Evolutionary conservation across 2,113 vertebrate genomes (phyloP), one percentile per base, ranked within the genome.

Genomic region (Bos indicus): DNA sequence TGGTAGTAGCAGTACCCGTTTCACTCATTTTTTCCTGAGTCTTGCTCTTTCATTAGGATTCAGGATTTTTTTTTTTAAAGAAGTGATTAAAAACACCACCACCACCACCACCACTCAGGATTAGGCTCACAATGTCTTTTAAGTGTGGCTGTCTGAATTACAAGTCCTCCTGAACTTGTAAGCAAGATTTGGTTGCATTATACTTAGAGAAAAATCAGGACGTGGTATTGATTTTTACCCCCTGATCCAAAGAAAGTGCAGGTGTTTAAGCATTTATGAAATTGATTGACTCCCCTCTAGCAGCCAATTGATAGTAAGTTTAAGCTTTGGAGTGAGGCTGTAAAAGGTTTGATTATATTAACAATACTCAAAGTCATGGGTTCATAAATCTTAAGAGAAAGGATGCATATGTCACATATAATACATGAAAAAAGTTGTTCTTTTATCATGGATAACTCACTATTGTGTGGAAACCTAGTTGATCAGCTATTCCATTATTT

Each of bases 401-500:
- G 98, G 98, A 98, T 98, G 98, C 98, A 98, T 98, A 98, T 99
- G 98, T 98, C 98, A 98, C 98, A 96, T 97, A 96, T 84, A 98
- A 98, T 97, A 98, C 98, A 98, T 98, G 98, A 98, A 98, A 80
- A 98, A 98, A 98, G 98, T 99, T 98, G 97, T 98, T 96, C 98
- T 98, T 99, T 99, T 99, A 98, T 98, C 98, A 98, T 94, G 98
- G 97, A 96, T 98, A 98, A 98, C 99, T 99, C 98, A 99, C 99
- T 98, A 99, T 99, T 99, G 99, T 99, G 99, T 97, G 93, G 98
- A 97, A 97, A 98, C 98, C 98, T 98, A 88, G 98, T 96, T 98
- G 99, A 99, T 98, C 99, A 99, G 99, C 99, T 99, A 99, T 97
- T 99, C 99, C 99, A 98, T 99, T 98, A 97, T 99, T 99, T 99